Base-by-base conservation (phyloP, 2,888 invertebrate genomes). In the Drosophila merina region DNA sequence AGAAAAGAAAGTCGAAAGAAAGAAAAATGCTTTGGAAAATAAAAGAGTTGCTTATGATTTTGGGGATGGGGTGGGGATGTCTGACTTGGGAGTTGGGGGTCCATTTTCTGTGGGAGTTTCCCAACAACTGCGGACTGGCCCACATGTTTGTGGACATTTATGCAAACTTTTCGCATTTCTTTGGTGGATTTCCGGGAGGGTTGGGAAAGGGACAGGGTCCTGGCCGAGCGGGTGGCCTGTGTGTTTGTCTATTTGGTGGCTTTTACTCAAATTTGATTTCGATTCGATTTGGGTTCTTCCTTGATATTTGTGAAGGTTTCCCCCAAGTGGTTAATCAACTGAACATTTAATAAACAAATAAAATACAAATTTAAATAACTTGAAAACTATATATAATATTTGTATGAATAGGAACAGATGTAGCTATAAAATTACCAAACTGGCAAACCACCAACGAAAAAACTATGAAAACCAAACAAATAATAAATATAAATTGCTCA, bases 61-160 rank as follows among this genome's bases (percentile, higher is more conserved):
- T 20, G 55, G 28, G 5, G 8, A 5, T 20, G 55, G 28, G 5
- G 8, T 25, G 38, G 36, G 31, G 51, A 10, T 20, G 20, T 20
- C 28, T 26, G 36, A 20, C 20, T 20, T 2, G 1, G 20, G 20
- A 20, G 20, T 20, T 20, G 10, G 20, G 14, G 4, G 31, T 38
- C 20, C 28, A 28, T 4, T 31, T 12, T 28, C 8, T 26, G 4
- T 44, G 45, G 55, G 56, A 36, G 1, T 38, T 50, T 30, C 26
- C 42, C 31, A 12, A 36, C n/a, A 51, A 72, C 49, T 57, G 64
- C 44, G 36, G 69, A 74, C 47, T 54, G 66, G 72, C 64, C 74
- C 86, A 86, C 88, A 84, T 84, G 88, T 79, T 84, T 87, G 88
- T 72, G 88, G 83, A 83, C 88, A 87, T 83, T 84, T 84, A 83